phyloP scores from a whole-genome alignment of 2,113 vertebrate genomes.

The Nicator chloris region DNA sequence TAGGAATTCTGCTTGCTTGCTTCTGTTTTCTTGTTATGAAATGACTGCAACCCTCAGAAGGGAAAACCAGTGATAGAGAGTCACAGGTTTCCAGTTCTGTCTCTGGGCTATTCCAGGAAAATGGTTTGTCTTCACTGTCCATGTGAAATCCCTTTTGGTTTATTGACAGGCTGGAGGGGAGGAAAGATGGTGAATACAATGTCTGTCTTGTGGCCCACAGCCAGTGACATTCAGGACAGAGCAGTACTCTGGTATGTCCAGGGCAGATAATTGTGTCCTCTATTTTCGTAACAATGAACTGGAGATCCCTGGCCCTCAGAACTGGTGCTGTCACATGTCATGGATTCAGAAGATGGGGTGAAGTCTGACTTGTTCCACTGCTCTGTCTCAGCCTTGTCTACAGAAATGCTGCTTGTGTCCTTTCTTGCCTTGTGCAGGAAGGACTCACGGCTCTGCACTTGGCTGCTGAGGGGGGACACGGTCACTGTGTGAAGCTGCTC shows the following conservation, averaged over 20 bases:
- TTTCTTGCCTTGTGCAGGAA: conserved; percentile 69
- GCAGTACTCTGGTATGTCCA: not conserved
- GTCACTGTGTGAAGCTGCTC: conserved; percentile 72
- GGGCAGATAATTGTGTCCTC: not conserved
- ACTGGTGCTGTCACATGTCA: not conserved
- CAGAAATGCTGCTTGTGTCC: not conserved
- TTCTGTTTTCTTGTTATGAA: not conserved
- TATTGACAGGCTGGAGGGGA: not conserved
- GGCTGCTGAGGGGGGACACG: conserved; percentile 75
- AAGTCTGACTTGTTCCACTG: not conserved
- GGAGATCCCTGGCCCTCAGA: not conserved
- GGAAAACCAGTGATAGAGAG: not conserved
- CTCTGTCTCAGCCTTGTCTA: not conserved
- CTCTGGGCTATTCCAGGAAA: not conserved
- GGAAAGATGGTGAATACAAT: not conserved
- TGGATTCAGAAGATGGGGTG: not conserved
- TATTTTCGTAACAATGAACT: not conserved
- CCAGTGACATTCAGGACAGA: not conserved
- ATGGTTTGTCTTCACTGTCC: not conserved
- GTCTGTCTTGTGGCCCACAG: not conserved
- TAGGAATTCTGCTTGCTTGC: not conserved
- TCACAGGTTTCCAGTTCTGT: not conserved
- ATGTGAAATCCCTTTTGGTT: not conserved
- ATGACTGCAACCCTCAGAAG: not conserved
- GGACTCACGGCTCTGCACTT: conserved; percentile 81